Base-by-base conservation (phyloP, 2,797 vertebrate genomes). In the Spinibarbus caldwelli region DNA sequence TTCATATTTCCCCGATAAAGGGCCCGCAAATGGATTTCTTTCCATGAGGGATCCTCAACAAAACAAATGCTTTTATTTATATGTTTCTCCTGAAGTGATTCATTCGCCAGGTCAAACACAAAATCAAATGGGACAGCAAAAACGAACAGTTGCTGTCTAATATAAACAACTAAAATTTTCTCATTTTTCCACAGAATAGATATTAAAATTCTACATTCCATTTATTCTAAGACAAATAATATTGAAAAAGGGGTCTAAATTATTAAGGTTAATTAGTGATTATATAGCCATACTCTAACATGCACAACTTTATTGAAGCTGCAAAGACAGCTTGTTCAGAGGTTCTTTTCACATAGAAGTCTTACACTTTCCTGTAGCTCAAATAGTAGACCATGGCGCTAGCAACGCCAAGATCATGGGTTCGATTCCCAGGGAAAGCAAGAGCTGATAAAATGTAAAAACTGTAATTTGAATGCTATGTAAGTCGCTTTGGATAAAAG, bases 11-110 rank as follows among this genome's bases (percentile, higher is more conserved):
- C 67, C 49, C 8, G 34, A 72, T 43, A 34, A 49, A 64, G 54
- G 23, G 34, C 73, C 23, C 67, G 38, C 57, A 54, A 86, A 83
- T 75, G 81, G 70, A 73, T 73, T 71, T 78, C n/a, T 43, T 70
- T 26, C 57, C 41, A 34, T 43, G 45, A 76, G 31, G 9, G 47
- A 67, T 76, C 15, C 5, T 73, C 34, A 59, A 12, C 49, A 15
- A 67, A 76, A 19, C 47, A 47, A 49, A 62, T 17, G 10, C 12
- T 52, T 59, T 59, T 66, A 79, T 87, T 71, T 78, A 67, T 76
- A 43, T 49, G 6, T 82, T 66, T 73, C 17, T 76, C 43, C 15
- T 47, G 5, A 34, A 80, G 49, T 57, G 3, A 81, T 78, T 70
- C 2, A 78, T 87, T 73, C 17, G 11, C 68, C 71, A 64, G 41